A percentile compares a stretch with the other conserved stretches of the same genome.
Conservation (phyloP, 2,888 invertebrate species). For the Crioceris asparagi region DNA sequence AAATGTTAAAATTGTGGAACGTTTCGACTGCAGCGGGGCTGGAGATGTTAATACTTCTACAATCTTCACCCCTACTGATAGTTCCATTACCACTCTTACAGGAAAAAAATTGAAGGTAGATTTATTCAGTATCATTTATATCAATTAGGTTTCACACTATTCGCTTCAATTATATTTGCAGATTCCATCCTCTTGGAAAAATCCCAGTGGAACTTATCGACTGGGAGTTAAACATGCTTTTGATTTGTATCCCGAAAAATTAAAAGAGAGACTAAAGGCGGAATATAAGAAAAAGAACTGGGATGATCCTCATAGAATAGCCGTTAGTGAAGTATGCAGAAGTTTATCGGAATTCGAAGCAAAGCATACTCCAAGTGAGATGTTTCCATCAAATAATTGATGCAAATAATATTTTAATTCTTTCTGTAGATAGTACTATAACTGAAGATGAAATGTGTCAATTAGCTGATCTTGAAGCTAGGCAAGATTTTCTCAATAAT, state of each 20-base stretch:
- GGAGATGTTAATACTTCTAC: conserved; percentile 92
- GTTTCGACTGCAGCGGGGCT: conserved; percentile 91
- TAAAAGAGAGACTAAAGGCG: conserved; percentile 69
- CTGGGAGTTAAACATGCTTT: conserved; percentile 79
- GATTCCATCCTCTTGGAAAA: conserved; percentile 74
- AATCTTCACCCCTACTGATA: conserved; percentile 55
- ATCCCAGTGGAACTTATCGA: conserved; percentile 75
- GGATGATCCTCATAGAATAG: conserved; percentile 73
- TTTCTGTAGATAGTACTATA: conserved; percentile 11
- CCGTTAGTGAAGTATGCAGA: conserved; percentile 66
- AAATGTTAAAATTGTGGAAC: conserved; percentile 84
- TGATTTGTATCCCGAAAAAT: conserved; percentile 75
- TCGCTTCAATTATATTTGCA: conserved; percentile 29
- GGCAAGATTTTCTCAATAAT: conserved; percentile 68
- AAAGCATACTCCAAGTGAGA: conserved; percentile 18
- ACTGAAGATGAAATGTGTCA: conserved; percentile 60
- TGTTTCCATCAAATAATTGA: not conserved
- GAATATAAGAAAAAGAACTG: conserved; percentile 68
- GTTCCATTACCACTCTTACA: conserved; percentile 70
- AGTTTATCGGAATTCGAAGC: conserved; percentile 66
- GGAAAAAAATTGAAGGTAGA: conserved; percentile 79
- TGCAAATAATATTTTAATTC: not conserved
- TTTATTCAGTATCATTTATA: conserved; percentile 1
- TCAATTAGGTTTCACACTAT: conserved; percentile 4
- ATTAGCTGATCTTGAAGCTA: conserved; percentile 83